Evolutionary conservation across 2,113 vertebrate species (phyloP).

Genomic region (Actenoides hombroni): DNA sequence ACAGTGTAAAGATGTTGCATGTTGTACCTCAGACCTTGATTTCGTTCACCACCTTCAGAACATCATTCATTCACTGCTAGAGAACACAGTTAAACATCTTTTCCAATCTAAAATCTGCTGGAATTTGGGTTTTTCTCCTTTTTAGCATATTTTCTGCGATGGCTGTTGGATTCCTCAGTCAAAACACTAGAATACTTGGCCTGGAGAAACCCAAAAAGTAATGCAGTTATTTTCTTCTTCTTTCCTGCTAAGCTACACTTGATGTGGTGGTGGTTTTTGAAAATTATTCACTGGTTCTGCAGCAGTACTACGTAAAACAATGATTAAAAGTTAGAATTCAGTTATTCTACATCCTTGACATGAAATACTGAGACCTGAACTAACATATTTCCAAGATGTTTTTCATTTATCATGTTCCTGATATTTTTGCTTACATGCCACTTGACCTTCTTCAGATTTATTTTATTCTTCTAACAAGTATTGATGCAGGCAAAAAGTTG

Average conservation of each 20-base stretch:
- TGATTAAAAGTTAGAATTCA: neutral
- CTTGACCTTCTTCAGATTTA: neutral
- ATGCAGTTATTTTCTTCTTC: neutral
- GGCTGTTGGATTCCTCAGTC: neutral
- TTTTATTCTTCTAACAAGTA: neutral
- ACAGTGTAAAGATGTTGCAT: rapidly evolving
- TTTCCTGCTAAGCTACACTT: neutral
- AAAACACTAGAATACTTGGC: neutral
- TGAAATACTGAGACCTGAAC: neutral
- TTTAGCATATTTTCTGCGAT: neutral
- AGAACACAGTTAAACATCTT: neutral
- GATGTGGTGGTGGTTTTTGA: neutral
- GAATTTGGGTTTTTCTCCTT: neutral
- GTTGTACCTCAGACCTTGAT: neutral
- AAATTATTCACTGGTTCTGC: neutral
- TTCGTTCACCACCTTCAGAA: neutral
- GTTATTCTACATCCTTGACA: neutral
- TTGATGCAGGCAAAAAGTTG: neutral
- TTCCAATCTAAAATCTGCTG: neutral
- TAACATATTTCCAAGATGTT: neutral
- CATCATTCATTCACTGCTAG: neutral
- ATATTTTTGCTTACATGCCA: neutral
- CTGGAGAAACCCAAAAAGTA: neutral
- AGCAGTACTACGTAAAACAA: neutral
- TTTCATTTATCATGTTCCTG: neutral